Percentiles rank a stretch among this genome's conserved stretches.
These are phyloP conservation scores for Hozukius guyotensis DNA, from an alignment of 2,797 vertebrate genomes.

Conservation along the genomic window DNA sequence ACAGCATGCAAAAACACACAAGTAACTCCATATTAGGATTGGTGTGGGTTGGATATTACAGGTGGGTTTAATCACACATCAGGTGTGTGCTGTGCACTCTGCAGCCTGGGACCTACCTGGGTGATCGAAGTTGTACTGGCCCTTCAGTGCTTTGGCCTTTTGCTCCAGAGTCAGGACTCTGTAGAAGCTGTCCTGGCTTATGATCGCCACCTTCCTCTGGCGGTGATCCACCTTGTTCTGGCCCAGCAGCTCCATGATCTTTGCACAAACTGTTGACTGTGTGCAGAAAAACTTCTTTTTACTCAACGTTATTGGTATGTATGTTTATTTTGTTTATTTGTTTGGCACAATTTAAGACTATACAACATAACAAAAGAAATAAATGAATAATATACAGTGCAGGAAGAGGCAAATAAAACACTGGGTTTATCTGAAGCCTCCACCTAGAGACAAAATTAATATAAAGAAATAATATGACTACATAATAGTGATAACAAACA, in stretches of 20 bases:
- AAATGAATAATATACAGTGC: too few species aligned
- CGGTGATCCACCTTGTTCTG: conserved; percentile 95
- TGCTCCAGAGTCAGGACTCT: conserved; percentile 92
- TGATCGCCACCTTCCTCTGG: conserved; percentile 93
- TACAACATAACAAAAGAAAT: too few species aligned
- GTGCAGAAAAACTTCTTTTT: neutral
- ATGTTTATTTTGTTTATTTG: too few species aligned
- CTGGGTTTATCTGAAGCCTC: too few species aligned
- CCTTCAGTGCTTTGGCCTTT: conserved; percentile 92
- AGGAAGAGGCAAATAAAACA: accelerated
- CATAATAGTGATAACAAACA: too few species aligned
- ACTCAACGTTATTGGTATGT: neutral
- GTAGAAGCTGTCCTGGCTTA: conserved; percentile 98
- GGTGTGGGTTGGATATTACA: neutral
- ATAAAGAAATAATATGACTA: too few species aligned
- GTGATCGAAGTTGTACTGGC: conserved; percentile 98
- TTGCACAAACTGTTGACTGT: conserved; percentile 98
- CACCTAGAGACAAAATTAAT: too few species aligned
- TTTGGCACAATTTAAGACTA: too few species aligned
- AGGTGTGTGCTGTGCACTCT: neutral
- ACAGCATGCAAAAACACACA: neutral
- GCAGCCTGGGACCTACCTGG: conserved; percentile 82
- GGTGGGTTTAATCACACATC: neutral
- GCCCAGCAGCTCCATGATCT: conserved; percentile 98
- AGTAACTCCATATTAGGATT: too few species aligned